A percentile compares a stretch with the other conserved stretches of the same genome.
phyloP scores from a whole-genome alignment of 2,797 vertebrate species.

The Pogoniulus pusillus region DNA sequence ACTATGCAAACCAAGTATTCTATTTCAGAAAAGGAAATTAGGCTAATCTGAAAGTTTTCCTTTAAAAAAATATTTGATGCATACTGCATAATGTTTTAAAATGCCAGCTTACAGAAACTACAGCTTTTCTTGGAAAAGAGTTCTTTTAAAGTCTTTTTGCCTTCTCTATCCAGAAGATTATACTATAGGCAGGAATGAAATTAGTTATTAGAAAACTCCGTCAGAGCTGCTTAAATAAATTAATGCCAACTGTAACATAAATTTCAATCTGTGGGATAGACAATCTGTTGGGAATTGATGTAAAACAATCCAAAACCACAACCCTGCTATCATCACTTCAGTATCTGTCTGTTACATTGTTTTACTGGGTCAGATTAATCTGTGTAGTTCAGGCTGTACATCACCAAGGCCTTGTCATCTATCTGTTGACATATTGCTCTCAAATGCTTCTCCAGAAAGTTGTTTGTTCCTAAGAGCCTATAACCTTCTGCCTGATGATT shows the following conservation, averaged over 20 bases:
- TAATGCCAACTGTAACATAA: not conserved
- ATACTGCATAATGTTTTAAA: accelerated
- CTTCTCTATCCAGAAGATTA: not conserved
- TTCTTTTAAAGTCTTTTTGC: not conserved
- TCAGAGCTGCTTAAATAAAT: not conserved
- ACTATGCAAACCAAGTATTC: not conserved
- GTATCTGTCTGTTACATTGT: not conserved
- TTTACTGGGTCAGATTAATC: not conserved
- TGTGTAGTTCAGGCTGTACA: not conserved
- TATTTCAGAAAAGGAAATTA: not conserved
- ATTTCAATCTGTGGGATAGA: not conserved
- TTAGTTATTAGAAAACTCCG: not conserved
- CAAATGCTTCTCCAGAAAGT: not conserved
- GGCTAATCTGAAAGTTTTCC: not conserved
- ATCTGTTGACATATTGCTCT: not conserved
- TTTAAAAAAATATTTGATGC: not conserved
- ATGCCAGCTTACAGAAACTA: not conserved
- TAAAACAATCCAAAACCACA: not conserved
- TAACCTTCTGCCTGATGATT: not conserved
- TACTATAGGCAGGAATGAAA: not conserved
- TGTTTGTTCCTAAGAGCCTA: not conserved
- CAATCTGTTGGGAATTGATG: not conserved
- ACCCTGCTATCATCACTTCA: not conserved
- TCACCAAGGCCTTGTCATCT: not conserved
- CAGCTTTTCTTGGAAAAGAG: not conserved